Evolutionary conservation across 1,140 invertebrate species (phyloP).

Genomic region (Helicoverpa armigera): DNA sequence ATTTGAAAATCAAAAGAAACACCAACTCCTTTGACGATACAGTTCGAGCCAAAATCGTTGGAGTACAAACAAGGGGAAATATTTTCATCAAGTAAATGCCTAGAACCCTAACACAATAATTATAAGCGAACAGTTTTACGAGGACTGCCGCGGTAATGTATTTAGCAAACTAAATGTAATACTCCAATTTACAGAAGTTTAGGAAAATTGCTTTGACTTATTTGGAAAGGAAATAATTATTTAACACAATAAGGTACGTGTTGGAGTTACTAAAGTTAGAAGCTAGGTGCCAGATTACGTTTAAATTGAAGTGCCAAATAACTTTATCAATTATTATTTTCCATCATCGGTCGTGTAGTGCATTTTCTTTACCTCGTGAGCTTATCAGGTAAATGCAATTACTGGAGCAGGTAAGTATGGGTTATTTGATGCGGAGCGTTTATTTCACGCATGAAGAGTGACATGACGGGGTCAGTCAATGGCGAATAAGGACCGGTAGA

Average conservation of each 20-base stretch:
- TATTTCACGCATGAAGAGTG: conserved; percentile 53
- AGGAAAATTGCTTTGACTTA: conserved; percentile 21
- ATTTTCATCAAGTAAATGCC: not conserved
- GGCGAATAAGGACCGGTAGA: conserved; percentile 43
- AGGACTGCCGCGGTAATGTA: not conserved
- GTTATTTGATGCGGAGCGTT: conserved; percentile 32
- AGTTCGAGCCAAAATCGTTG: not conserved
- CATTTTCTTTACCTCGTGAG: not conserved
- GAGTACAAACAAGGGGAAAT: not conserved
- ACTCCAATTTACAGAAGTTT: conserved; percentile 24
- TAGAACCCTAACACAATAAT: not conserved
- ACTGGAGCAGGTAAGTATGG: conserved; percentile 9
- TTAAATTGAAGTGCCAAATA: conserved; percentile 19
- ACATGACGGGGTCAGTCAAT: conserved; percentile 52
- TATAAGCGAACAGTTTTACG: not conserved
- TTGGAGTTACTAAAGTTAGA: conserved; percentile 20
- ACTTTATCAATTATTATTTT: conserved; percentile 25
- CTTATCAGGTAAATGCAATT: conserved; percentile 16
- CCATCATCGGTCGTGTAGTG: not conserved
- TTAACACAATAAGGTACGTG: conserved; percentile 28
- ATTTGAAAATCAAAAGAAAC: not conserved
- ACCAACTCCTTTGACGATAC: not conserved
- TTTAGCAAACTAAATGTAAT: conserved; percentile 1
- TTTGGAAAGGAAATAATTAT: conserved; percentile 37
- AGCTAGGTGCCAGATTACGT: conserved; percentile 1